These are phyloP conservation scores for Allolobophora icterica DNA, from an alignment of 2,888 invertebrate genomes.

Conservation along the genomic window DNA sequence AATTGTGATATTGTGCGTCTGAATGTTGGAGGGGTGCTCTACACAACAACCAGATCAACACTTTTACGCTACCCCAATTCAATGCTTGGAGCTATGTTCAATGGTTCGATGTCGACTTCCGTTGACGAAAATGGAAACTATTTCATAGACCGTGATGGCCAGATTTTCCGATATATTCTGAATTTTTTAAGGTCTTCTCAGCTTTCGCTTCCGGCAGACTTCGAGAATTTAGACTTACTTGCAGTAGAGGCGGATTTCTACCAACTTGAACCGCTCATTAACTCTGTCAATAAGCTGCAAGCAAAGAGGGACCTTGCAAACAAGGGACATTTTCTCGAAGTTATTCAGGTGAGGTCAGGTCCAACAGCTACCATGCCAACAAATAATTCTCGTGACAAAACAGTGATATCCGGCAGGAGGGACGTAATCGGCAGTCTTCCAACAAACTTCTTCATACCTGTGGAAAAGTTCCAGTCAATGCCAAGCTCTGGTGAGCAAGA, in stretches of 20 bases:
- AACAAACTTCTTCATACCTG: slow-evolving; percentile 52
- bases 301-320: slow-evolving; percentile 45
- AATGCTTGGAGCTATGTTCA: slow-evolving; percentile 63
- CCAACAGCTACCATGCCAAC: slow-evolving; percentile 63
- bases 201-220: slow-evolving; percentile 59
- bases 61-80: slow-evolving; percentile 61
- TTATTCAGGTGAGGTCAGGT: slow-evolving; percentile 61
- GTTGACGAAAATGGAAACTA: slow-evolving; percentile 57
- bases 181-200: slow-evolving; percentile 61
- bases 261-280: slow-evolving; percentile 60
- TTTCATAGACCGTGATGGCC: slow-evolving; percentile 63
- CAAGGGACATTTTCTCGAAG: slow-evolving; percentile 53
- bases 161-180: slow-evolving; percentile 58
- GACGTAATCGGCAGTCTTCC: slow-evolving; percentile 58
- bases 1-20: slow-evolving; percentile 53
- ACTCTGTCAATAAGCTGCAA: slow-evolving; percentile 40
- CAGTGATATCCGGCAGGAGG: slow-evolving; percentile 59
- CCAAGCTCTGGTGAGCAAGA: slow-evolving; percentile 54
- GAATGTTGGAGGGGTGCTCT: slow-evolving; percentile 61
- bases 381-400: slow-evolving; percentile 62
- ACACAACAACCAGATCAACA: slow-evolving; percentile 60
- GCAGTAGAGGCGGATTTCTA: slow-evolving; percentile 62
- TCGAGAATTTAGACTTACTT: slow-evolving; percentile 59
- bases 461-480: slow-evolving; percentile 56
- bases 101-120: slow-evolving; percentile 56